phyloP scores from a whole-genome alignment of 2,113 vertebrate genomes.

The Chroicocephalus ridibundus region DNA sequence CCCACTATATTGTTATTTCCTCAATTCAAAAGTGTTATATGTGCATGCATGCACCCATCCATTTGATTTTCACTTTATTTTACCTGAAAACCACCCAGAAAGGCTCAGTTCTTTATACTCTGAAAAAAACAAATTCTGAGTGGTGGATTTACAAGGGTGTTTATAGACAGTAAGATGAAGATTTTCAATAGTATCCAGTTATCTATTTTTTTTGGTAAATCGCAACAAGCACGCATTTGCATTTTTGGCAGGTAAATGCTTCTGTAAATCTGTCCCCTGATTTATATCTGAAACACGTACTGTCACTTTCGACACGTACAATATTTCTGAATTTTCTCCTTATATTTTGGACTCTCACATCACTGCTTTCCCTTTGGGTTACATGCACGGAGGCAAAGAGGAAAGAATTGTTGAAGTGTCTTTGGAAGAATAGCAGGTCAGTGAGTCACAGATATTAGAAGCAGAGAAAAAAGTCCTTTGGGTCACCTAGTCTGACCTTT shows the following conservation, averaged over 20 bases:
- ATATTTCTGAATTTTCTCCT: neutral
- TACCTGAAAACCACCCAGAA: neutral
- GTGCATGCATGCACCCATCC: neutral
- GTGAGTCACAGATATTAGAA: neutral
- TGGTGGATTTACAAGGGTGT: neutral
- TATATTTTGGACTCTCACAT: neutral
- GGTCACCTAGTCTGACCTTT: neutral
- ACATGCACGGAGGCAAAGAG: neutral
- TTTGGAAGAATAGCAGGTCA: neutral
- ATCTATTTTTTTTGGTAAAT: neutral
- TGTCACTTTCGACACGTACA: neutral
- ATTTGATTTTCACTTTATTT: neutral
- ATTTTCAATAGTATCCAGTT: neutral
- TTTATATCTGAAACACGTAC: neutral
- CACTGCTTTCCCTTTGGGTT: neutral
- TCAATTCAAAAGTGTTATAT: neutral
- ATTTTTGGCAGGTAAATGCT: neutral
- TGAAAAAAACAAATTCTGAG: neutral
- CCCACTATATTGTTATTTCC: neutral
- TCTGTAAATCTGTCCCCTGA: neutral
- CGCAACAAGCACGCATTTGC: neutral
- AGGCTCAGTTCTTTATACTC: neutral
- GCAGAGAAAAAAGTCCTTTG: neutral
- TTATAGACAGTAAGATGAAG: neutral
- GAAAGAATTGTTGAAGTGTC: neutral